Base-by-base conservation (phyloP, 2,888 invertebrate genomes). In the Agrotis clavis region DNA sequence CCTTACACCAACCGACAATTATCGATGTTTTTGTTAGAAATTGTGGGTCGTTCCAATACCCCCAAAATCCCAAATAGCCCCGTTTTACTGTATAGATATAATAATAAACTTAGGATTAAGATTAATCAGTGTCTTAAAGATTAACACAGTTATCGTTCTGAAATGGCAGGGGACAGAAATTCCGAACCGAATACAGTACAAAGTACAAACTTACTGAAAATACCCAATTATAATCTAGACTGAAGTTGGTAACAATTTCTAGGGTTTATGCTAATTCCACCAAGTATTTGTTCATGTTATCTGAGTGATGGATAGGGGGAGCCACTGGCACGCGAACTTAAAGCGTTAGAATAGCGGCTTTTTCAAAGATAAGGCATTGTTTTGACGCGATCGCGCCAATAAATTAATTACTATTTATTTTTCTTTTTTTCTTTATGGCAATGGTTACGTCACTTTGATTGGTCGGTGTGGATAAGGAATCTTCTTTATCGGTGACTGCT, bases 291-390 rank as follows among this genome's bases (percentile, higher is more conserved):
- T 86, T 87, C 81, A 83, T 84, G 90, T 92, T 95, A 95, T 95
- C 95, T 92, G 74, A 74, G 90, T 95, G 94, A 95, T 94, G 92
- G 92, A 95, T 95, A 89, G 93, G 71, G 87, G 89, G 87, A 84
- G 87, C 84, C 72, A 82, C 79, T 68, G 81, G 83, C 94, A 94
- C 94, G 94, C 94, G 75, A 93, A 68, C 85, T 65, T 67, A 30
- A 70, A 73, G 84, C 79, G 81, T 67, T 79, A 74, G 72, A 79
- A 80, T 67, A 74, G 76, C 77, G 77, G 73, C 81, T 77, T 84
- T 84, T 83, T 81, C 72, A 61, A 56, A 81, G 85, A 85, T 85
- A 85, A 84, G 74, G 74, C 76, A 81, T 54, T 62, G 69, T 79
- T 85, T 83, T 83, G 83, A 77, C 83, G 71, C 81, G 74, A 75